Evolutionary conservation across 1,140 invertebrate genomes (phyloP).

Genomic region (Oncopodura yosiiana): DNA sequence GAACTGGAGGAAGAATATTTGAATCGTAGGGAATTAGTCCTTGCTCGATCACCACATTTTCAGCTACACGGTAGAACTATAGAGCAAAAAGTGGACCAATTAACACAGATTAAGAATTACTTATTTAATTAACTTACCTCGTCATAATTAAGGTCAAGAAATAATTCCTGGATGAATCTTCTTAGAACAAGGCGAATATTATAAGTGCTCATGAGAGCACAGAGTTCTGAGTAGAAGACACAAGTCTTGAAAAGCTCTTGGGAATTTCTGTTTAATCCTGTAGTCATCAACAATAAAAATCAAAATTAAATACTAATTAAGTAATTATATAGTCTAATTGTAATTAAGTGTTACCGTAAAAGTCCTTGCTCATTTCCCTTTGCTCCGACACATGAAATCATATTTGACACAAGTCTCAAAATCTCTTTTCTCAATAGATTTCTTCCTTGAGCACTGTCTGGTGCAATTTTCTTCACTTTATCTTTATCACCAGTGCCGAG

Average conservation of each 20-base stretch:
- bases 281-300: conserved; percentile 26
- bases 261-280: conserved; percentile 76
- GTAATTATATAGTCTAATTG: conserved; percentile 1
- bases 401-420: conserved; percentile 43
- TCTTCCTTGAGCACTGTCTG: conserved; percentile 23
- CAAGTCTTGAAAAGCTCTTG: conserved; percentile 70
- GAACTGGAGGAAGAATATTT: too few relatives aligned
- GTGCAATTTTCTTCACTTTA: conserved; percentile 6
- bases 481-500: conserved; percentile 9
- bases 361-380: conserved; percentile 48
- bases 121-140: conserved; percentile 41
- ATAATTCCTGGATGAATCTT: conserved; percentile 86
- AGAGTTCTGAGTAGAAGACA: conserved; percentile 90
- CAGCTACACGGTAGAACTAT: too few relatives aligned
- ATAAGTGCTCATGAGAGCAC: conserved; percentile 62
- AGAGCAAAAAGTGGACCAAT: too few relatives aligned
- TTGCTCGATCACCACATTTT: too few relatives aligned
- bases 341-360: conserved; percentile 41
- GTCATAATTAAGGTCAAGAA: conserved; percentile 74
- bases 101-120: too few relatives aligned
- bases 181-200: conserved; percentile 72
- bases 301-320: conserved; percentile 1
- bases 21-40: too few relatives aligned
- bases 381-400: conserved; percentile 45
- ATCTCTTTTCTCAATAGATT: conserved; percentile 44